These are phyloP conservation scores for Misgurnus mizolepis DNA, from an alignment of 2,113 vertebrate genomes.

Conservation along the genomic window DNA sequence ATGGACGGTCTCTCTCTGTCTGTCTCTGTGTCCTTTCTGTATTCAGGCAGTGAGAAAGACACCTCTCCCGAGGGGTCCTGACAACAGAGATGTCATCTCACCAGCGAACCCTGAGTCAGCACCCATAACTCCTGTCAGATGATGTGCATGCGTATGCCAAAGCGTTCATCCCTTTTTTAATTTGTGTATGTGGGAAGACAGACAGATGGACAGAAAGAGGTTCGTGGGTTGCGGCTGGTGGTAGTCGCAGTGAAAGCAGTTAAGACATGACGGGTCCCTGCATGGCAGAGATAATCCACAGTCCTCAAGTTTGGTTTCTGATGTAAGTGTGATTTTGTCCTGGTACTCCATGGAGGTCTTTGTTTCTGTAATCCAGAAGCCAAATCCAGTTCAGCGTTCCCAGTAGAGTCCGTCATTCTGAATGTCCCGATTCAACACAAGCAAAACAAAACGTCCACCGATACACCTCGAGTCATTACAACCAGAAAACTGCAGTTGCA, in stretches of 20 bases:
- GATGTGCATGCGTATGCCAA: constrained; percentile 12
- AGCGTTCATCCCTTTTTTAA: background rate
- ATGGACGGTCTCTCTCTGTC: constrained; percentile 20
- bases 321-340: constrained; percentile 46
- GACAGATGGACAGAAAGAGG: constrained; percentile 12
- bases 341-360: constrained; percentile 44
- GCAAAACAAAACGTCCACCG: constrained; percentile 74
- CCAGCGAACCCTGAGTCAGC: constrained; percentile 64
- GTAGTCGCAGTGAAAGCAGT: constrained; percentile 1
- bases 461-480: constrained; percentile 77
- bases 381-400: constrained; percentile 64
- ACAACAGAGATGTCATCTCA: constrained; percentile 53
- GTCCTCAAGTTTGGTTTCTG: constrained; percentile 75
- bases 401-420: constrained; percentile 2
- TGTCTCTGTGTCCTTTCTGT: constrained; percentile 18
- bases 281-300: constrained; percentile 89
- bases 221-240: constrained; percentile 41
- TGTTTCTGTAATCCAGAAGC: constrained; percentile 60
- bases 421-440: constrained; percentile 39
- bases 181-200: constrained; percentile 24
- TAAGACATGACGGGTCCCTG: constrained; percentile 79
- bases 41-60: constrained; percentile 47
- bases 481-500: constrained; percentile 78
- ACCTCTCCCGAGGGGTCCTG: constrained; percentile 43
- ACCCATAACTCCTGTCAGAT: constrained; percentile 23